A percentile compares a stretch with the other conserved stretches of the same genome.
These are phyloP conservation scores for Sminthopsis crassicaudata DNA, from an alignment of 2,113 vertebrate genomes.

Conservation along the genomic window DNA sequence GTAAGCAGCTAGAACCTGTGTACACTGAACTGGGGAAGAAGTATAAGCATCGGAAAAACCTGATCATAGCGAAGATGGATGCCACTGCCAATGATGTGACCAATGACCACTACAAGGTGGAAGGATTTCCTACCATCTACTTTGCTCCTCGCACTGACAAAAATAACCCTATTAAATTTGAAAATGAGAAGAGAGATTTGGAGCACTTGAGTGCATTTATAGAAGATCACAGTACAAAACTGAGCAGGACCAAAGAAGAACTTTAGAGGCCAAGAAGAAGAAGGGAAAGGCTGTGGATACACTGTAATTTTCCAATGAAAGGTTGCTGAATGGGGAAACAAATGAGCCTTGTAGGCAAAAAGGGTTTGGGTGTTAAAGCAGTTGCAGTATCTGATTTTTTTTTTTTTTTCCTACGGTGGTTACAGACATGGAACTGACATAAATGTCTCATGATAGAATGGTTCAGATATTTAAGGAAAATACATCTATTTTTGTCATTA, in stretches of 20 bases:
- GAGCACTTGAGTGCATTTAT: conserved; percentile 94
- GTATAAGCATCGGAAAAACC: conserved; percentile 92
- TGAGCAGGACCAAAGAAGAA: conserved; percentile 90
- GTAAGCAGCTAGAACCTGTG: conserved; percentile 94
- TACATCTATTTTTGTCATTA: conserved; percentile 86
- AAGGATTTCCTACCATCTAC: conserved; percentile 98
- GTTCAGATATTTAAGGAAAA: conserved; percentile 81
- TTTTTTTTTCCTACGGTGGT: conserved; percentile 64
- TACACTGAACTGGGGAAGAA: conserved; percentile 93
- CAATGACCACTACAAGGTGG: conserved; percentile 90
- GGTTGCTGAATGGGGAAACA: not conserved
- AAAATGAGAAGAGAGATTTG: conserved; percentile 91
- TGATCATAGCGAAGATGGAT: conserved; percentile 99
- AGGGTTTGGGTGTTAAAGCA: conserved; percentile 49
- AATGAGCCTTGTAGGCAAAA: conserved; percentile 58
- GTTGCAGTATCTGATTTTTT: conserved; percentile 59
- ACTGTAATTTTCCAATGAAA: conserved; percentile 67
- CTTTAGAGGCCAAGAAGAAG: conserved; percentile 84
- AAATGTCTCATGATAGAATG: conserved; percentile 74
- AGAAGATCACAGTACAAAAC: conserved; percentile 91
- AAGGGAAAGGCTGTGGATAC: conserved; percentile 46
- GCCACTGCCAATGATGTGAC: conserved; percentile 93
- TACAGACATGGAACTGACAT: conserved; percentile 80
- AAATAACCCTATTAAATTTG: conserved; percentile 92
- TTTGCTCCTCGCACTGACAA: conserved; percentile 92